Base-by-base conservation (phyloP, 2,113 vertebrate species). In the Clarias macrocephalus region DNA sequence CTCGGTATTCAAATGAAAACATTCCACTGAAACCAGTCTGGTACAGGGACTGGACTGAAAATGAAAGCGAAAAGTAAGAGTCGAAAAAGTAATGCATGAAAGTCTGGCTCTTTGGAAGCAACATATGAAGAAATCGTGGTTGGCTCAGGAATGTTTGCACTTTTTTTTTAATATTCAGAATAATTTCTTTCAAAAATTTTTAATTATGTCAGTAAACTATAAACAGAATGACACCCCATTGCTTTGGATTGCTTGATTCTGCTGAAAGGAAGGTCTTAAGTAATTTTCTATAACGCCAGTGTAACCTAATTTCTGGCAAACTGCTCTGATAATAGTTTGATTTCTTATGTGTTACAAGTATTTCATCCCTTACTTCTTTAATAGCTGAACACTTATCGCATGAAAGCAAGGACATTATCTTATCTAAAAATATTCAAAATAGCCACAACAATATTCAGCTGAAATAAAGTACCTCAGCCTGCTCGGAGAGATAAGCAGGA, bases 351-450 rank as follows among this genome's bases (percentile, higher is more conserved):
- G 18, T 48, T 48, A 48, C 25, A 33, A 33, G 28, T 21, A 15
- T 52, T 54, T 54, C 3, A 6, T 37, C 23, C 21, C 59, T 66
- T 48, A 82, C 23, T 42, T 66, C 19, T 66, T n/a, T 28, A 83
- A 52, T 21, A 83, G 42, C 37, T 52, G 19, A 52, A 66, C 42
- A n/a, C 62, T 15, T 28, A 21, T 28, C 56, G 12, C 54, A 60
- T 80, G 21, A 83, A 66, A 83, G 42, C 81, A 28, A 66, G 62
- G 81, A 18, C 81, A 5, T 66, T 65, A 82, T 65, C 23, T 52
- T 52, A n/a, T 65, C 60, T 48, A n/a, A 5, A 42, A 82, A 48
- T 82, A 82, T 82, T 82, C 37, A 65, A 83, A 83, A 66, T 18
- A 33, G 28, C 18, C 30, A 62, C 30, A 62, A 13, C 0, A 56